Evolutionary conservation across 2,888 invertebrate genomes (phyloP).

Genomic region (Cerastis rubricosa): DNA sequence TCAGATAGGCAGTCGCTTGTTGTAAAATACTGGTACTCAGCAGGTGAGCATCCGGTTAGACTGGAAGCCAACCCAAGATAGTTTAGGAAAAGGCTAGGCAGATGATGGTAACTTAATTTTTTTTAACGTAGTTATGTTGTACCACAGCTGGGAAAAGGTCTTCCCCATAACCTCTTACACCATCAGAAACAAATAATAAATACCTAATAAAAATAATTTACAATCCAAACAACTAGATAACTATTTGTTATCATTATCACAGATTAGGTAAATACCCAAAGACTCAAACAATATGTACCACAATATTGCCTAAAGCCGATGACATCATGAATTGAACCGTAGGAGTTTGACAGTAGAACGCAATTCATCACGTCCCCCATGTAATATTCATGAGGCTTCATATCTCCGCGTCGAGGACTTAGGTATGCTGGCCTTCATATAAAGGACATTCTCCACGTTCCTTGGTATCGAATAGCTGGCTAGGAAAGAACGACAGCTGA

Average conservation of each 20-base stretch:
- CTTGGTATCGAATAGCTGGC: conserved; percentile 24
- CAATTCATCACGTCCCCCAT: conserved; percentile 54
- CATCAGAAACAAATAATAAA: background rate
- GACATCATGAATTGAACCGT: conserved; percentile 31
- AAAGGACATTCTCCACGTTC: conserved; percentile 44
- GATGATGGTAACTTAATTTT: no score
- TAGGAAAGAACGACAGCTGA: background rate
- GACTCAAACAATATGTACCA: background rate
- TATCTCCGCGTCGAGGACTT: conserved; percentile 41
- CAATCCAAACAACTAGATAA: background rate
- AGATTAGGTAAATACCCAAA: background rate
- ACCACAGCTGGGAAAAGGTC: background rate
- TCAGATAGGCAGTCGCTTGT: no score
- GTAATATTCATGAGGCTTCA: conserved; percentile 55
- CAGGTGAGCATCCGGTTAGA: no score
- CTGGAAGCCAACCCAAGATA: no score
- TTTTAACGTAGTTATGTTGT: background rate
- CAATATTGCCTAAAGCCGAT: conserved; percentile 5
- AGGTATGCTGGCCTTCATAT: conserved; percentile 41
- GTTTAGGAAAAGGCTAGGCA: no score
- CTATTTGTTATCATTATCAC: background rate
- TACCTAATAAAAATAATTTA: background rate
- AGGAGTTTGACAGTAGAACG: conserved; percentile 16
- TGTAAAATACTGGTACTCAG: no score
- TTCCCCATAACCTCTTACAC: background rate